These are phyloP conservation scores for Fulmarus glacialis DNA, from an alignment of 2,113 vertebrate genomes.

Conservation along the genomic window DNA sequence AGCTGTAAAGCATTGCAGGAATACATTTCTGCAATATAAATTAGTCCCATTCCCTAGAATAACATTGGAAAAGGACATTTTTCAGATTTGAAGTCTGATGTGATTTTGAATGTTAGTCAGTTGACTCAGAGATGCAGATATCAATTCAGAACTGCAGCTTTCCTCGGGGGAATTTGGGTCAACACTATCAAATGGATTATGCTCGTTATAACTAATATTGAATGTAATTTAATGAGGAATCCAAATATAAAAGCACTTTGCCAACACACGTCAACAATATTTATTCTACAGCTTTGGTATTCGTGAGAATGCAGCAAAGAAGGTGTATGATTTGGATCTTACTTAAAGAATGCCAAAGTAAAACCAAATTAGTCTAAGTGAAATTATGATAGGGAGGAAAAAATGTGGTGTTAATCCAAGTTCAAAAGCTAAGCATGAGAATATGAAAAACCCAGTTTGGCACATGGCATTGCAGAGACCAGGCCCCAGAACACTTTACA, in stretches of 20 bases:
- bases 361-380: background rate
- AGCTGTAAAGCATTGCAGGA: background rate
- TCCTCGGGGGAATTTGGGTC: background rate
- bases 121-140: background rate
- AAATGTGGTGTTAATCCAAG: background rate
- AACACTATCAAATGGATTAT: conserved; percentile 37
- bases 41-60: background rate
- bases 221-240: conserved; percentile 44
- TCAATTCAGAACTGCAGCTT: background rate
- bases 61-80: background rate
- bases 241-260: conserved; percentile 19
- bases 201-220: conserved; percentile 45
- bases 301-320: background rate
- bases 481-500: background rate
- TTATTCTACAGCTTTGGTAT: conserved; percentile 6
- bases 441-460: background rate
- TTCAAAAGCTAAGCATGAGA: background rate
- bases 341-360: background rate
- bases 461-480: background rate
- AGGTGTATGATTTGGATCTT: background rate
- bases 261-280: background rate
- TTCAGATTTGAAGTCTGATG: background rate
- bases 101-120: background rate
- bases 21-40: background rate
- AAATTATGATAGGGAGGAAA: background rate